Evolutionary conservation across 2,888 invertebrate species (phyloP).

Genomic region (Drosophila mettleri): DNA sequence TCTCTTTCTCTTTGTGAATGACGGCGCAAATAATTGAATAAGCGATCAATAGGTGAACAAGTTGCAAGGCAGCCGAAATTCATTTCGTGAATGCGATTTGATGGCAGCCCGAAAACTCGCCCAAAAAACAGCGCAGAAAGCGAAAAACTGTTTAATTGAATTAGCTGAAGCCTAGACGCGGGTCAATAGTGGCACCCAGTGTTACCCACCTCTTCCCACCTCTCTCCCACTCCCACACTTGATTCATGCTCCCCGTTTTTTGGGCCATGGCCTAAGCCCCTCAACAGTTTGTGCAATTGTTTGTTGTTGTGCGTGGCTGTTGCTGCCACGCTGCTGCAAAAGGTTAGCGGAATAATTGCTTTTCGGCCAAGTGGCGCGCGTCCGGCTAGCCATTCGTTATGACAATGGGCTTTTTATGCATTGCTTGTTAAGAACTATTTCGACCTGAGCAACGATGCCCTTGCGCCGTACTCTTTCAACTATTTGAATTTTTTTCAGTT

Average conservation of each 20-base stretch:
- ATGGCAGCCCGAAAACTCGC: slow-evolving; percentile 4
- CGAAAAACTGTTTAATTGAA: slow-evolving; percentile 61
- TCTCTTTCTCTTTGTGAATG: slow-evolving; percentile 41
- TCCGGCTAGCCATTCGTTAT: slow-evolving; percentile 1
- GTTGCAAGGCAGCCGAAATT: slow-evolving; percentile 32
- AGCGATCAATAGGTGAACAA: slow-evolving; percentile 76
- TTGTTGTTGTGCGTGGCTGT: slow-evolving; percentile 20
- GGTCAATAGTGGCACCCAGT: slow-evolving; percentile 32
- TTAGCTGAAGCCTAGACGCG: slow-evolving; percentile 46
- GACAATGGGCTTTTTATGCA: slow-evolving; percentile 3
- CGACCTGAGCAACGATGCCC: background rate
- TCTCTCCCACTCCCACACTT: background rate
- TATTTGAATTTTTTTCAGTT: background rate
- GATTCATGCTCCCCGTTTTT: slow-evolving; percentile 13
- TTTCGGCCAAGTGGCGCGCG: slow-evolving; percentile 21
- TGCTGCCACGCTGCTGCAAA: slow-evolving; percentile 5
- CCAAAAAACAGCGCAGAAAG: slow-evolving; percentile 19
- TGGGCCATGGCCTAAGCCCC: slow-evolving; percentile 15
- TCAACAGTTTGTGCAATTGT: slow-evolving; percentile 11
- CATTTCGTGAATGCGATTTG: slow-evolving; percentile 22
- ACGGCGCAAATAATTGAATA: slow-evolving; percentile 72
- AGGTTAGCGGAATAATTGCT: slow-evolving; percentile 23
- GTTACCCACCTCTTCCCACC: background rate
- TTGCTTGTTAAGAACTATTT: background rate
- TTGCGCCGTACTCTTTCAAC: background rate